phyloP scores from a whole-genome alignment of 2,113 vertebrate genomes.

The Verasper variegatus region DNA sequence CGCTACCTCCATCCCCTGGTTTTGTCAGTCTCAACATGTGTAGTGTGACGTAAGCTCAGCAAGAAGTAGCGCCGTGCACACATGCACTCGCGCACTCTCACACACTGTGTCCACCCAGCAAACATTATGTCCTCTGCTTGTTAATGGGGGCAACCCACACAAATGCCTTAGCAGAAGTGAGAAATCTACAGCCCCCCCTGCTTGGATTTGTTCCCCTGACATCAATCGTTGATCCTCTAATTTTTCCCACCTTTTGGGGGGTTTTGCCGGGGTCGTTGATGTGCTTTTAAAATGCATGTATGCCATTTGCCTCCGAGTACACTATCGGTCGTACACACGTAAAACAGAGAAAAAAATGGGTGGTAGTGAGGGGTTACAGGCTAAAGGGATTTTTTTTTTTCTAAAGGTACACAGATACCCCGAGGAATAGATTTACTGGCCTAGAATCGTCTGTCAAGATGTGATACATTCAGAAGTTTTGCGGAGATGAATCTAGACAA shows the following conservation, averaged over 20 bases:
- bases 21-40: slow-evolving; percentile 51
- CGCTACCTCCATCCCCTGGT: slow-evolving; percentile 36
- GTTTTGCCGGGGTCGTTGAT: slow-evolving; percentile 59
- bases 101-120: slow-evolving; percentile 63
- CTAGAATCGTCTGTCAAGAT: slow-evolving; percentile 83
- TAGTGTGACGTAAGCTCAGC: slow-evolving; percentile 28
- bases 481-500: slow-evolving; percentile 81
- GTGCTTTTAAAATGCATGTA: slow-evolving; percentile 80
- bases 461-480: slow-evolving; percentile 85
- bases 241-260: slow-evolving; percentile 67
- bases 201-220: slow-evolving; percentile 75
- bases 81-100: slow-evolving; percentile 16
- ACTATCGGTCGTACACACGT: slow-evolving; percentile 66
- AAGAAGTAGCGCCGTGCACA: slow-evolving; percentile 1
- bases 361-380: slow-evolving; percentile 53
- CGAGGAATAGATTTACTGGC: slow-evolving; percentile 81
- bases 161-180: slow-evolving; percentile 52
- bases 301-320: slow-evolving; percentile 78
- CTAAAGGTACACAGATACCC: slow-evolving; percentile 79
- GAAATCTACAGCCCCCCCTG: slow-evolving; percentile 60
- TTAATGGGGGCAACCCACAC: slow-evolving; percentile 66
- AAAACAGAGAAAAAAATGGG: slow-evolving; percentile 55
- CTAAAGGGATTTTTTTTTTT: slow-evolving; percentile 67
- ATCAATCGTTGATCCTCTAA: slow-evolving; percentile 79
- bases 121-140: slow-evolving; percentile 60